Conservation (phyloP, 2,888 invertebrate species). For the Cephus pygmeus region DNA sequence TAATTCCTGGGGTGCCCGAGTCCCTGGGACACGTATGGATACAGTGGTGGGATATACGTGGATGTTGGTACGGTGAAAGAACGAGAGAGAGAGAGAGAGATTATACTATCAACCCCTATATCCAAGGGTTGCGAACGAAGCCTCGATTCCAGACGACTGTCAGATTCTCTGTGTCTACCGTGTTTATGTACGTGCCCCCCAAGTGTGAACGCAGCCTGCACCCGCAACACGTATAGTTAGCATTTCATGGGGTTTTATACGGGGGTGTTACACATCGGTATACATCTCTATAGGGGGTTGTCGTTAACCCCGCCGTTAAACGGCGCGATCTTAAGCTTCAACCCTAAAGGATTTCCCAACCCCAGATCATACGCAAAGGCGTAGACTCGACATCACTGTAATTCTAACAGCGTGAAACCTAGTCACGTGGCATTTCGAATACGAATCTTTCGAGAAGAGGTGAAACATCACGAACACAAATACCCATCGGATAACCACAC, state of each 20-base stretch:
- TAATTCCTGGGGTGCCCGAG: slow-evolving; percentile 39
- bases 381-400: too few species aligned
- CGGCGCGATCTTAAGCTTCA: slow-evolving; percentile 54
- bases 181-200: too few species aligned
- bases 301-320: slow-evolving; percentile 45
- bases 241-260: slow-evolving; percentile 56
- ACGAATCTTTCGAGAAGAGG: too few species aligned
- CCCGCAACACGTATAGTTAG: slow-evolving; percentile 52
- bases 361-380: too few species aligned
- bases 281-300: slow-evolving; percentile 43
- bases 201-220: slow-evolving; percentile 27
- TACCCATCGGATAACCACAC: too few species aligned
- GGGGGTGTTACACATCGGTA: slow-evolving; percentile 48
- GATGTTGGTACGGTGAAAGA: slow-evolving; percentile 18
- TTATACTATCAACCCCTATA: not conserved
- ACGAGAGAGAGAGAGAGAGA: slow-evolving; percentile 25
- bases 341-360: not conserved
- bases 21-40: slow-evolving; percentile 11
- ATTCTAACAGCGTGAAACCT: too few species aligned
- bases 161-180: too few species aligned
- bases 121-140: too few species aligned
- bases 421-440: too few species aligned
- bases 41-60: not conserved
- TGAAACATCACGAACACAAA: too few species aligned
- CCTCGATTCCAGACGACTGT: too few species aligned